Evolutionary conservation across 2,888 invertebrate species (phyloP), one percentile per base, ranked within the genome.

Genomic region (Caenorhabditis sinica): DNA sequence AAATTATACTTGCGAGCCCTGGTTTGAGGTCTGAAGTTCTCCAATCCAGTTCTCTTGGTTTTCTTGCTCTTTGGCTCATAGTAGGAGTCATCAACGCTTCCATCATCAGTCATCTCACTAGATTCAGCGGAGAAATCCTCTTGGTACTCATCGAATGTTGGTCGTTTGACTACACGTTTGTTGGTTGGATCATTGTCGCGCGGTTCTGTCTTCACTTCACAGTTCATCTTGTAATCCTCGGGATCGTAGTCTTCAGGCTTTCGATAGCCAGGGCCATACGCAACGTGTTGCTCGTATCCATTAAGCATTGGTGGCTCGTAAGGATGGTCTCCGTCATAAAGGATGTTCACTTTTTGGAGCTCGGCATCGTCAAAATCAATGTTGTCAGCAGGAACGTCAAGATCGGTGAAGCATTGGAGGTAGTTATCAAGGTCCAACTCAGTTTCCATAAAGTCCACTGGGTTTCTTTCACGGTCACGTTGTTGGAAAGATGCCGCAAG

Each of bases 391-490:
- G 74, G 86, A 0, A 86, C 86, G 20, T 85, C 84, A 17, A 85
- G 63, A 33, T 82, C 82, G 11, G 65, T 71, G 4, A 82, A 71
- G 30, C 69, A 69, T n/a, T 69, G 65, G 15, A 82, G 63, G 36
- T 87, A 87, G 30, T 87, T 76, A 45, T 83, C 84, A 20, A 87
- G 74, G 56, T 86, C 83, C 58, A 87, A 58, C 30, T 84, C 77
- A 3, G 76, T 58, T 76, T 87, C 87, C 85, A 87, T 84, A 49
- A 87, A 87, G 43, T 86, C 82, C 15, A 83, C 75, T 20, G 75
- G 66, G 20, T 86, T 43, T 1, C 72, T 43, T 25, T 80, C 80
- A 23, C 80, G 80, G 23, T 80, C 80, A 23, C 72, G 80, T 51
- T 80, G 80, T 40, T 80, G 80, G 60, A 49, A 63, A 8, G 72